Base-by-base conservation (phyloP, 1,140 invertebrate genomes). In the Oryctes rhinoceros region DNA sequence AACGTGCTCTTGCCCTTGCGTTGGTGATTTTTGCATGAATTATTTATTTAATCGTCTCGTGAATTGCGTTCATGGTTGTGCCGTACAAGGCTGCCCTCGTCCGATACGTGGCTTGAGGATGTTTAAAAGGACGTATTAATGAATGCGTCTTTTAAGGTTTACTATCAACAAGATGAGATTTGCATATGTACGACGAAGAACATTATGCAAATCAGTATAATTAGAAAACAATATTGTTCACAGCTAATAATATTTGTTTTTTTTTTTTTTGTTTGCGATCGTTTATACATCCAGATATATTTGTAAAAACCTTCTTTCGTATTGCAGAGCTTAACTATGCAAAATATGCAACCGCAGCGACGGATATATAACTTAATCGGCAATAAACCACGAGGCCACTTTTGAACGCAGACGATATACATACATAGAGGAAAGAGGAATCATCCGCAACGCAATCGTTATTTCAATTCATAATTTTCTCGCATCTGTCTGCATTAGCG, bases 401-500 rank as follows among this genome's bases (percentile, higher is more conserved):
- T 53, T 53, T 44, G 39, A 44, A 44, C 39, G 39, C 39, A 7
- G 49, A 13, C 49, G 24, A 30, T 30, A 30, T 30, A 30, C 24
- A n/a, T n/a, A 11, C 10, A 53, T n/a, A 11, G 49, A 53, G 49
- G 49, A n/a, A 53, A 11, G 49, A 13, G 39, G 39, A 3, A 1
- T 44, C 39, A 44, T 44, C 39, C 5, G 39, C 39, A 44, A 44
- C 49, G n/a, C 49, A 13, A 53, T 53, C n/a, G 4, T 53, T 4
- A 53, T 53, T 53, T 53, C 4, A 53, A 53, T 53, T 53, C 49
- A 53, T 53, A 53, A 53, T 53, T 53, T 53, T 53, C 49, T 13
- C 49, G 49, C 49, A 53, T 53, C n/a, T 53, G 11, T 13, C n/a
- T 13, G 49, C 13, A n/a, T 53, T 53, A 53, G 11, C 3, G 49